Evolutionary conservation across 2,797 vertebrate genomes (phyloP).

Genomic region (Sciurus carolinensis): DNA sequence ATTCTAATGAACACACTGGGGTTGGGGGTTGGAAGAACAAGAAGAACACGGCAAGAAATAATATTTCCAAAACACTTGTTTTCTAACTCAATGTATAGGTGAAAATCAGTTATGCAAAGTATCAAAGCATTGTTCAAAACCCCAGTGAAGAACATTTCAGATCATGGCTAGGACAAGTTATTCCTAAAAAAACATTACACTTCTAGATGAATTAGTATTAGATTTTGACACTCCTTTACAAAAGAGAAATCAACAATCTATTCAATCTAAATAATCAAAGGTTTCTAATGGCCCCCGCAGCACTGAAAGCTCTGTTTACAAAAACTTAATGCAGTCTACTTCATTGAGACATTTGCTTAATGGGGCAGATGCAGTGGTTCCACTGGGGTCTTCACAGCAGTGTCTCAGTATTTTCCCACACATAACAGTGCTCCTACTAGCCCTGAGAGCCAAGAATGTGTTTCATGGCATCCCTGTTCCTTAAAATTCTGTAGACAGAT

Average conservation of each 20-base stretch:
- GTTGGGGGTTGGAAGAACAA: not conserved
- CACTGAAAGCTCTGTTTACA: not conserved
- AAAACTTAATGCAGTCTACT: conserved; percentile 43
- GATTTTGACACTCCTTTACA: not conserved
- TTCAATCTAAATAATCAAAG: conserved; percentile 8
- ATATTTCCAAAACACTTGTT: not conserved
- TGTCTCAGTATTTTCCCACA: not conserved
- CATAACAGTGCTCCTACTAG: not conserved
- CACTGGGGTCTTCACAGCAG: not conserved
- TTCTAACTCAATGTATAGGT: not conserved
- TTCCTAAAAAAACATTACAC: not conserved
- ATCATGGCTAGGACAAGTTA: conserved; percentile 7
- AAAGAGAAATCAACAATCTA: conserved; percentile 2
- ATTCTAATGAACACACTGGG: not conserved
- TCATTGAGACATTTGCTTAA: not conserved
- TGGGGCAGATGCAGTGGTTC: not conserved
- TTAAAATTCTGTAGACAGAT: not conserved
- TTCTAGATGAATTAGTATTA: conserved; percentile 10
- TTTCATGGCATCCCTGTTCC: not conserved
- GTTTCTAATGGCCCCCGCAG: not conserved
- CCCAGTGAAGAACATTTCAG: conserved; percentile 1
- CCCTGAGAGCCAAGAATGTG: not conserved
- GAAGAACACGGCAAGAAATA: not conserved
- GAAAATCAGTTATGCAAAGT: not conserved
- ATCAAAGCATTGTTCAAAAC: not conserved